A percentile compares a stretch with the other conserved stretches of the same genome.
These are phyloP conservation scores for Columbina picui DNA, from an alignment of 2,113 vertebrate species.

Conservation along the genomic window DNA sequence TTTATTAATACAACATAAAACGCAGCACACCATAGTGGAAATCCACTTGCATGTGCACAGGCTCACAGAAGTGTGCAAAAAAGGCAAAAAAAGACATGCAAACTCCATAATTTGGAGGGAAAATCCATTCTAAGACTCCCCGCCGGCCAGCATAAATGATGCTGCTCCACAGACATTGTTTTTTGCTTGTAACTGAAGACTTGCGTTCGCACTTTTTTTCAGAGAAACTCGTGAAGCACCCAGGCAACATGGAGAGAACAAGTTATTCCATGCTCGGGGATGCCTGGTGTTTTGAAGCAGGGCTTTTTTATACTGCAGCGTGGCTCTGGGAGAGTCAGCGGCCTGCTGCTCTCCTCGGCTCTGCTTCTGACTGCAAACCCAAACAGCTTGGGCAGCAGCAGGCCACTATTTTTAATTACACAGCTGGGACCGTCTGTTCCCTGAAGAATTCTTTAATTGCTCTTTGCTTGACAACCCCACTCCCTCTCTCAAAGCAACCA, in stretches of 20 bases:
- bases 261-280: not conserved
- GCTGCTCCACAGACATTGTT: not conserved
- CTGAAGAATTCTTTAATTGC: conserved; percentile 49
- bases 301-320: not conserved
- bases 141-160: not conserved
- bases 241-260: rapidly evolving
- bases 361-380: not conserved
- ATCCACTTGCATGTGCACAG: not conserved
- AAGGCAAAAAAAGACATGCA: not conserved
- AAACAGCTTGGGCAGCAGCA: not conserved
- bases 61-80: not conserved
- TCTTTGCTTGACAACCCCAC: not conserved
- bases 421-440: conserved; percentile 9
- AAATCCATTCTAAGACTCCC: not conserved
- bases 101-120: not conserved
- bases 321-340: not conserved
- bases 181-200: not conserved
- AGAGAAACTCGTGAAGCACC: not conserved
- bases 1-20: not conserved
- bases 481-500: not conserved
- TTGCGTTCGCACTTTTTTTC: not conserved
- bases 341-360: not conserved
- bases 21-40: not conserved
- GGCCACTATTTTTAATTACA: conserved; percentile 53
- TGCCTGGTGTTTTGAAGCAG: not conserved